These are phyloP conservation scores for Geotrupes spiniger DNA, from an alignment of 2,888 invertebrate species.

Conservation along the genomic window DNA sequence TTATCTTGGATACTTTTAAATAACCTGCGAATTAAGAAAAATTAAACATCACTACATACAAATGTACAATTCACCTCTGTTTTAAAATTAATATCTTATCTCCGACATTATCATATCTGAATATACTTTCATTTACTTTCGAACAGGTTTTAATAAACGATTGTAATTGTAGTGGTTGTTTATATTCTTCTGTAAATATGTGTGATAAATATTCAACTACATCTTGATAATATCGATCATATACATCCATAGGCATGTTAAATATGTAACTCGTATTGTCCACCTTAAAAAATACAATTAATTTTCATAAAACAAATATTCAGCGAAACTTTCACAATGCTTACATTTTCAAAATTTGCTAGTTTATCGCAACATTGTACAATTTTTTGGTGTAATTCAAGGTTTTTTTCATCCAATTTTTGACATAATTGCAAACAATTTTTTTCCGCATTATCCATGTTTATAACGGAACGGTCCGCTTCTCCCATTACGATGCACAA, in stretches of 20 bases:
- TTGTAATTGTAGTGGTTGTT: background rate
- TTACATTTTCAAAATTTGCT: slow-evolving; percentile 13
- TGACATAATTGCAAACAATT: slow-evolving; percentile 9
- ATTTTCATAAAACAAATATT: slow-evolving; percentile 2
- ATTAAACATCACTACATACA: background rate
- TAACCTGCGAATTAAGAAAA: slow-evolving; percentile 5
- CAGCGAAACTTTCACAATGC: slow-evolving; percentile 8
- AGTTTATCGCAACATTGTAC: slow-evolving; percentile 12
- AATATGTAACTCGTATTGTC: slow-evolving; percentile 8
- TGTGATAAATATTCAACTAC: slow-evolving; percentile 9
- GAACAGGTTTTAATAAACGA: slow-evolving; percentile 8
- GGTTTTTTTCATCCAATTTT: slow-evolving; percentile 9
- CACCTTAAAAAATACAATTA: slow-evolving; percentile 7
- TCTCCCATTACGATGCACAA: background rate
- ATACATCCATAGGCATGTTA: slow-evolving; percentile 8
- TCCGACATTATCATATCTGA: slow-evolving; percentile 4
- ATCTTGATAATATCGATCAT: slow-evolving; percentile 10
- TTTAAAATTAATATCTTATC: slow-evolving; percentile 9
- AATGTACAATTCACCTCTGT: slow-evolving; percentile 1
- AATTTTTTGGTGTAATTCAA: slow-evolving; percentile 9
- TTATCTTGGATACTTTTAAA: slow-evolving; percentile 14
- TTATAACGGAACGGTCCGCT: background rate
- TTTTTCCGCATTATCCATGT: slow-evolving; percentile 10
- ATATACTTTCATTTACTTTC: slow-evolving; percentile 11
- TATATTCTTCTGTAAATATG: slow-evolving; percentile 10